phyloP scores from a whole-genome alignment of 23 tunicate species.

The Phallusia fumigata region DNA sequence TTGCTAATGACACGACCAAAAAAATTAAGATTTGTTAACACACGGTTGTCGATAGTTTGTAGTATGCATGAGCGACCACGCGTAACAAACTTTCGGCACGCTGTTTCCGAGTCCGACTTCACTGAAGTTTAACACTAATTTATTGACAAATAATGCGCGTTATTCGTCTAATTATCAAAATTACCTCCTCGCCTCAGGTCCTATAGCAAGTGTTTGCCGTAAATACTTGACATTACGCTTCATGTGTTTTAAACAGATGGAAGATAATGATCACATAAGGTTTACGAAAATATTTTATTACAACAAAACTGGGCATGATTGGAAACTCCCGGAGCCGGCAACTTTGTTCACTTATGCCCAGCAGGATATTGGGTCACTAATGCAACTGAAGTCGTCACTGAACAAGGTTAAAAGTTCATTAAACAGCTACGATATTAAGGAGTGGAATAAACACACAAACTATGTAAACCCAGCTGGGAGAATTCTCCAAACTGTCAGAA shows the following conservation, averaged over 20 bases:
- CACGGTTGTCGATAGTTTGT: too few species aligned
- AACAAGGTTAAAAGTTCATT: conserved; percentile 67
- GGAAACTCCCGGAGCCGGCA: background rate
- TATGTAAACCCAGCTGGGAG: conserved; percentile 56
- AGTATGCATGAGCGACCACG: too few species aligned
- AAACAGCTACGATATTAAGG: conserved; percentile 60
- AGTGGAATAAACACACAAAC: conserved; percentile 84
- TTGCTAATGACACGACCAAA: too few species aligned
- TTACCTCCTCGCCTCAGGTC: too few species aligned
- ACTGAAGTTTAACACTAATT: too few species aligned
- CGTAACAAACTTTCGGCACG: too few species aligned
- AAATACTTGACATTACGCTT: too few species aligned
- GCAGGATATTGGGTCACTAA: conserved; percentile 3
- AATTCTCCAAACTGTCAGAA: conserved; percentile 24
- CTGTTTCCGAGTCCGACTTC: too few species aligned
- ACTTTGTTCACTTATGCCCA: background rate
- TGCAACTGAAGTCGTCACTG: conserved; percentile 31
- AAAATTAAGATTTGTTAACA: too few species aligned
- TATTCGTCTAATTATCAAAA: too few species aligned
- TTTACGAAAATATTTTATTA: background rate
- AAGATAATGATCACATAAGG: background rate
- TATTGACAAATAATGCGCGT: too few species aligned
- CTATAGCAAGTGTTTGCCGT: too few species aligned
- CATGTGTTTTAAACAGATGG: background rate
- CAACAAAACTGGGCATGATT: background rate